Conservation (phyloP, 2,797 vertebrate species). For the Rhinatrema bivittatum region DNA sequence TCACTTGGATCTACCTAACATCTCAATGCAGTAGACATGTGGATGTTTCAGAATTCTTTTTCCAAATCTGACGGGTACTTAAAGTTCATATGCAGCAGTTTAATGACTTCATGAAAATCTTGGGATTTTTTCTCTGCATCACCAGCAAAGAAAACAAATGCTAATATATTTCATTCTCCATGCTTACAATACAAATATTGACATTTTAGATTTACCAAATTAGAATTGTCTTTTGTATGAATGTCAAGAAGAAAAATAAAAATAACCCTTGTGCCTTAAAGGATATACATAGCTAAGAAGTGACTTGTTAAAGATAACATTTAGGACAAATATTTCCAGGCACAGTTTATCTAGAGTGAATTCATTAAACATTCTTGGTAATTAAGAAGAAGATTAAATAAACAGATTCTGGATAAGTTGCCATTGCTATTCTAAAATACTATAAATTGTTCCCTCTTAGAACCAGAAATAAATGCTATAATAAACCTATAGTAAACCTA, state of each 20-base stretch:
- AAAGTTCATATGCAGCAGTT: slow-evolving; percentile 38
- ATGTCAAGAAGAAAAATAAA: slow-evolving; percentile 21
- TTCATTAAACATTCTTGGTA: neutral
- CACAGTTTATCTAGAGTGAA: too few relatives aligned
- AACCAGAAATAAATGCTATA: too few relatives aligned
- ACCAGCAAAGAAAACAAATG: slow-evolving; percentile 33
- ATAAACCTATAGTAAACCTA: too few relatives aligned
- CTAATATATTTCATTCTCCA: slow-evolving; percentile 35
- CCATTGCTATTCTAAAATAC: too few relatives aligned
- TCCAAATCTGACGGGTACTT: slow-evolving; percentile 39
- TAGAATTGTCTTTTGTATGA: slow-evolving; percentile 26
- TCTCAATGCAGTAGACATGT: too few relatives aligned
- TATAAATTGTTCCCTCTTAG: too few relatives aligned
- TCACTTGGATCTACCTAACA: too few relatives aligned
- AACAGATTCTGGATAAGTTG: too few relatives aligned
- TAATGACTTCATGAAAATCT: slow-evolving; percentile 29
- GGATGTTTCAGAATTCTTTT: slow-evolving; percentile 27
- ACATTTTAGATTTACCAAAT: slow-evolving; percentile 32
- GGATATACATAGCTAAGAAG: slow-evolving; percentile 9
- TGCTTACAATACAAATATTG: slow-evolving; percentile 30
- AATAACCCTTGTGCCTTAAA: slow-evolving; percentile 15
- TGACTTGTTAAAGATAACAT: slow-evolving; percentile 11
- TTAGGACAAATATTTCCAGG: slow-evolving; percentile 8
- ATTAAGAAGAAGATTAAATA: too few relatives aligned
- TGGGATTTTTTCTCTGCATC: slow-evolving; percentile 15